Conservation (phyloP, 2,888 invertebrate genomes). For the Tanytarsus gracilentus region DNA sequence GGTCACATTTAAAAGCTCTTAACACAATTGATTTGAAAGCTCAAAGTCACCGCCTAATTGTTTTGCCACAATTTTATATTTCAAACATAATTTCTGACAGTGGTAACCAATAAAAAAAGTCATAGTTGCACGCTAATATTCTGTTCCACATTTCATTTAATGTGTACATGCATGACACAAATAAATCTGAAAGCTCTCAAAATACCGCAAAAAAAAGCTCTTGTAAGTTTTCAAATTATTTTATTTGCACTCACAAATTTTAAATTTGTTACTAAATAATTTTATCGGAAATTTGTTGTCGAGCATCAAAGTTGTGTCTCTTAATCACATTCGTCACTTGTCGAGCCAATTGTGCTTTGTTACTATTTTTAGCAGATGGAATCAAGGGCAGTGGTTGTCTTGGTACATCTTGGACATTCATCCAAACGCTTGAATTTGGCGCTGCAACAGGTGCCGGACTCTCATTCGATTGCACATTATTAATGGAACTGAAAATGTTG, state of each 20-base stretch:
- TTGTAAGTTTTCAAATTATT: neutral
- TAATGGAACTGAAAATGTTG: neutral
- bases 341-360: constrained; percentile 16
- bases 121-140: no score
- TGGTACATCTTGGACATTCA: neutral
- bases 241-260: neutral
- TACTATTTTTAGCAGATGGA: neutral
- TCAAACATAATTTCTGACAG: no score
- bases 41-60: no score
- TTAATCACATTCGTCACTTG: constrained; percentile 23
- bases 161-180: no score
- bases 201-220: no score
- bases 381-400: constrained; percentile 12
- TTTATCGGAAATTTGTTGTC: constrained; percentile 1
- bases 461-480: neutral
- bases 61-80: no score
- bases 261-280: constrained; percentile 2
- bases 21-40: no score
- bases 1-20: no score
- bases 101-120: no score
- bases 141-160: no score
- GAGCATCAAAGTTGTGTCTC: constrained; percentile 2
- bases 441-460: neutral
- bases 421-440: neutral
- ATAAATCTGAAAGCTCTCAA: no score